phyloP scores from a whole-genome alignment of 2,888 invertebrate genomes.

The Erebia aethiops region DNA sequence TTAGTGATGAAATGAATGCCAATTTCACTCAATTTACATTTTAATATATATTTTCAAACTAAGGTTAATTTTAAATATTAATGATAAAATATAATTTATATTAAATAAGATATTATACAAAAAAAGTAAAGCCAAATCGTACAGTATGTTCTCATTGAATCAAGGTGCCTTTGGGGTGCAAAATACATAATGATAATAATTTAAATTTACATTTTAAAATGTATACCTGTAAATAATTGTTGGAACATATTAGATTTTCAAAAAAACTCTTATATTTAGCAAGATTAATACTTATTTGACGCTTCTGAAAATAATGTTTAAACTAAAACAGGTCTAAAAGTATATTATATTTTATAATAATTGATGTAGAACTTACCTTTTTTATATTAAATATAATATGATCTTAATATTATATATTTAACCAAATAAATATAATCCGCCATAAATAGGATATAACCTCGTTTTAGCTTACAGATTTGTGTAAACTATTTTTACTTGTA shows the following conservation, averaged over 20 bases:
- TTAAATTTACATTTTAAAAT: background rate
- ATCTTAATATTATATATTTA: too few species aligned
- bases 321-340: background rate
- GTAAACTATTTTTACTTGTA: too few species aligned
- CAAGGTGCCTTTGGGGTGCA: background rate
- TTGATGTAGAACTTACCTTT: too few species aligned
- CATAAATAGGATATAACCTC: too few species aligned
- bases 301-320: background rate
- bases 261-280: background rate
- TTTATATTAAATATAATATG: too few species aligned
- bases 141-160: background rate
- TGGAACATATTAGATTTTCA: background rate
- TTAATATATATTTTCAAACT: background rate
- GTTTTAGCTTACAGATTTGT: too few species aligned
- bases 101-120: background rate
- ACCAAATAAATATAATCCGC: too few species aligned
- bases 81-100: background rate
- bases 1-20: too few species aligned
- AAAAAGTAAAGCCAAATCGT: background rate
- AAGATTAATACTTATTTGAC: too few species aligned
- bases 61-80: background rate
- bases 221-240: background rate
- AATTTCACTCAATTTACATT: too few species aligned
- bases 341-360: too few species aligned
- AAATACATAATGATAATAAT: background rate